Evolutionary conservation across 1,140 invertebrate genomes (phyloP).

Genomic region (Zaprionus lachaisei): DNA sequence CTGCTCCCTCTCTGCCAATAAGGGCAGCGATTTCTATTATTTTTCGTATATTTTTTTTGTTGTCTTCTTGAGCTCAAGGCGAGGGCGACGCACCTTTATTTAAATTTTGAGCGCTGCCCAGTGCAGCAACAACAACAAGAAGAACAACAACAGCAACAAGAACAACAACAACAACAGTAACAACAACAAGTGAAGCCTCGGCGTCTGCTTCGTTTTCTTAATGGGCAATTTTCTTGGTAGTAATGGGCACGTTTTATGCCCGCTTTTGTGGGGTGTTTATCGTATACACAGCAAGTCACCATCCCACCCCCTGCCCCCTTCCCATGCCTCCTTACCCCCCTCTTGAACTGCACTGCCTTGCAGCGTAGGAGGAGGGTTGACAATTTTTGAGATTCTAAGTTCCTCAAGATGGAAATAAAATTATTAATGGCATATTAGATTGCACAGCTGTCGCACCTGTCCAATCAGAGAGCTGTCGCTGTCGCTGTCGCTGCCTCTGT

Average conservation of each 20-base stretch:
- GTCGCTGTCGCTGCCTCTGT: neutral
- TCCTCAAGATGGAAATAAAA: constrained; percentile 22
- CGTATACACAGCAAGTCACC: constrained; percentile 42
- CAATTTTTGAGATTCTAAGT: constrained; percentile 26
- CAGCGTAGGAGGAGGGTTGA: constrained; percentile 37
- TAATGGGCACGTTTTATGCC: constrained; percentile 84
- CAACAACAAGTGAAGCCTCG: neutral
- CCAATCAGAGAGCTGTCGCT: constrained; percentile 33
- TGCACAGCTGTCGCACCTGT: constrained; percentile 62
- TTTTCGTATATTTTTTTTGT: constrained; percentile 32
- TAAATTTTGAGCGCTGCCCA: constrained; percentile 69
- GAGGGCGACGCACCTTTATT: constrained; percentile 80
- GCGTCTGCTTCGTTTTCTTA: constrained; percentile 73
- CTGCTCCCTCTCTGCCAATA: neutral
- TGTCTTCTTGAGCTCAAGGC: constrained; percentile 37
- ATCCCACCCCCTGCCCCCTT: constrained; percentile 5
- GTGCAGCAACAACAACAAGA: constrained; percentile 33
- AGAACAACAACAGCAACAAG: constrained; percentile 6
- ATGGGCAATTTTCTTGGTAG: constrained; percentile 83
- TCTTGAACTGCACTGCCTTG: neutral
- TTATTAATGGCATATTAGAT: constrained; percentile 69
- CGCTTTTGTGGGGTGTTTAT: constrained; percentile 84
- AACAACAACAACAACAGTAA: constrained; percentile 22
- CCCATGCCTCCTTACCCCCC: neutral
- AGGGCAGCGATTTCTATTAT: constrained; percentile 64